Base-by-base conservation (phyloP, 2,797 vertebrate species). In the Pipistrellus kuhlii region DNA sequence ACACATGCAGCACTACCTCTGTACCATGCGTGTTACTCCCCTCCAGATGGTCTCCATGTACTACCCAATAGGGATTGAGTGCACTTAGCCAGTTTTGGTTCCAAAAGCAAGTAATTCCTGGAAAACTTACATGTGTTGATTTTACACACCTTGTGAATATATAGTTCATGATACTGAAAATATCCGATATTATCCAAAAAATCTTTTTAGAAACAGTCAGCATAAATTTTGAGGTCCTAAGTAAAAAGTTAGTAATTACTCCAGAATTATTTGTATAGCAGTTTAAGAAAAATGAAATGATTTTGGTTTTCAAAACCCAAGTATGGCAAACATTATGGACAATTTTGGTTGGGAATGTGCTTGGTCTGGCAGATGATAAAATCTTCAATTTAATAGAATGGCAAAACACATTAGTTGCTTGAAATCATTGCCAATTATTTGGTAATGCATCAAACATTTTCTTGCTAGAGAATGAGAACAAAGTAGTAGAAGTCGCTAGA, bases 21-120 rank as follows among this genome's bases (percentile, higher is more conserved):
- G 2, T 44, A 23, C 30, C 32, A 11, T 14, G 44, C 21, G 48
- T 68, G 0, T 8, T n/a, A 6, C 51, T 55, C 72, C 25, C n/a
- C 12, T 80, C 59, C 66, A 0, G 5, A 6, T 38, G 2, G 0
- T 66, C n/a, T 77, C 35, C 10, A 17, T 18, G 27, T 3, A 10
- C 9, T 23, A 17, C 8, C 32, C 51, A 11, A 7, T 10, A 53
- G 55, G 48, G 59, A 53, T 4, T 1, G 6, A 51, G 46, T 53
- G 83, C 14, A 78, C n/a, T 77, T 72, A 57, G 23, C 25, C 32
- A 51, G 10, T 53, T 90, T 78, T 35, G 32, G 23, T 57, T 85
- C 92, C 46, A 92, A 92, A 72, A 48, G 69, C 27, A 88, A 35
- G n/a, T 85, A 41, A 92, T 86, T 90, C 88, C 83, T 90, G 7